Evolutionary conservation across 2,888 invertebrate genomes (phyloP).

Genomic region (Sepioteuthis lessoniana): DNA sequence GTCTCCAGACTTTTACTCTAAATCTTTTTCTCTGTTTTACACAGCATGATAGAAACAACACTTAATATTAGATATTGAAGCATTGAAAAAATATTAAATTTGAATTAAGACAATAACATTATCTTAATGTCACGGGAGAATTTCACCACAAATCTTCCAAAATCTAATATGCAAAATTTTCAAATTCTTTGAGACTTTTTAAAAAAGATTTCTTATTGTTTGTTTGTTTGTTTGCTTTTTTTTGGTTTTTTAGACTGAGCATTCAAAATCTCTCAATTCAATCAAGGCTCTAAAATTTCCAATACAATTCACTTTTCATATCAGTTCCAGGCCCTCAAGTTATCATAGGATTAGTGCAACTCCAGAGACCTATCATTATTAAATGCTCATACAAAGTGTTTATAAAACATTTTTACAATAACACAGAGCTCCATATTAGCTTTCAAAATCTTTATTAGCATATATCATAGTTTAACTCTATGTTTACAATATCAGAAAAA

Average conservation of each 20-base stretch:
- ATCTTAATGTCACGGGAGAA: slow-evolving; percentile 13
- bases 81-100: neutral
- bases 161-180: neutral
- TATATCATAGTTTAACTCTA: too few species aligned
- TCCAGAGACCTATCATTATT: neutral
- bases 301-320: neutral
- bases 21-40: slow-evolving; percentile 33
- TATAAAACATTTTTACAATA: neutral
- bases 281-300: neutral
- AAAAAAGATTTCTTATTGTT: neutral
- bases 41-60: neutral
- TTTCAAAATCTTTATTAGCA: neutral
- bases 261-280: neutral
- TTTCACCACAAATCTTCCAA: neutral
- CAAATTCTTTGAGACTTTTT: neutral
- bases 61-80: neutral
- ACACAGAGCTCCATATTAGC: neutral
- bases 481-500: too few species aligned
- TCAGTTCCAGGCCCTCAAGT: neutral
- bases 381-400: neutral
- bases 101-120: slow-evolving; percentile 9
- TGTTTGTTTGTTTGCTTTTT: neutral
- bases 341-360: neutral
- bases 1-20: neutral
- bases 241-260: neutral